phyloP scores from a whole-genome alignment of 92 coral and sea anemone species.

The Phenganax stokvisi region DNA sequence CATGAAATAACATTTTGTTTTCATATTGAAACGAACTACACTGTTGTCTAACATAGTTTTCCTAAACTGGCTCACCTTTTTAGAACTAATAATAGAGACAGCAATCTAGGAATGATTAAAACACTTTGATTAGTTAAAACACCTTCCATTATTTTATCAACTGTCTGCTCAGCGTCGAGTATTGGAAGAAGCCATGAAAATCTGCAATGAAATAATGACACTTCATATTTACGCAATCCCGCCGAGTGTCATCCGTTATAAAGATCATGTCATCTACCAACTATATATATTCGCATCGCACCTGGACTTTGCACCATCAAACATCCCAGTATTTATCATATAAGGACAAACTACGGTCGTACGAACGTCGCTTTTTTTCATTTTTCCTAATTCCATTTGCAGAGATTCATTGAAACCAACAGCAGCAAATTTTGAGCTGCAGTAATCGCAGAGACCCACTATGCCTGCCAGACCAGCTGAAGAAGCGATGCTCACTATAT shows the following conservation, averaged over 20 bases:
- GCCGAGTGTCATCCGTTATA: too few species aligned
- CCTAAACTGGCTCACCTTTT: constrained; percentile 53
- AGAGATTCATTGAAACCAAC: constrained; percentile 86
- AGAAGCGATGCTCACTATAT: constrained; percentile 77
- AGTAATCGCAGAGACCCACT: constrained; percentile 74
- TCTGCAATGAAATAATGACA: constrained; percentile 34
- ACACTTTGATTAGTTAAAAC: constrained; percentile 57
- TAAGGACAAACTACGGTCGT: constrained; percentile 85
- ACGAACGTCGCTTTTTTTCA: constrained; percentile 59
- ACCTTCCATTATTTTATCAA: constrained; percentile 68
- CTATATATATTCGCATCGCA: background rate
- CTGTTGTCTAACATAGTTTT: too few species aligned
- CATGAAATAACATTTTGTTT: background rate
- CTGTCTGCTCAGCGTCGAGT: constrained; percentile 69
- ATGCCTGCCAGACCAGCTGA: constrained; percentile 86
- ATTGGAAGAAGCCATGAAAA: constrained; percentile 76
- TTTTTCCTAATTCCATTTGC: constrained; percentile 60
- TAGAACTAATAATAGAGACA: constrained; percentile 51
- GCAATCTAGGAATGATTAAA: constrained; percentile 58
- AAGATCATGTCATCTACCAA: background rate
- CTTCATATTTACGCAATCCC: too few species aligned
- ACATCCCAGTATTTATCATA: constrained; percentile 91
- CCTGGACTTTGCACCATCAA: constrained; percentile 92
- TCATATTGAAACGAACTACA: too few species aligned
- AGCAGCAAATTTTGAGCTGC: constrained; percentile 91